Evolutionary conservation across 1,140 invertebrate genomes (phyloP), one percentile per base, ranked within the genome.

Genomic region (Leptopilina boulardi): DNA sequence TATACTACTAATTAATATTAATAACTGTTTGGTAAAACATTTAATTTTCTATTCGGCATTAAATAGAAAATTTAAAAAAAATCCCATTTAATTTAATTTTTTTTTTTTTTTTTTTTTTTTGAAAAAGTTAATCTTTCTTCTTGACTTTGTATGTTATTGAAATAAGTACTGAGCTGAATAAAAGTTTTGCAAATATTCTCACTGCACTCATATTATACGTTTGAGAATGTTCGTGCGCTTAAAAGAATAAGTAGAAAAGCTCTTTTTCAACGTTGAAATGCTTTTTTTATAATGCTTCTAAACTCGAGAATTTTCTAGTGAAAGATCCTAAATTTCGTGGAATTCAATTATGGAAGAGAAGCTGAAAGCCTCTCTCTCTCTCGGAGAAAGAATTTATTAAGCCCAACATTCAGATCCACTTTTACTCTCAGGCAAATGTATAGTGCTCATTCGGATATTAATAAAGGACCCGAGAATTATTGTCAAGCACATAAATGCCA

Each of bases 301-400:
- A 66, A 34, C 59, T 66, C 23, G 23, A 66, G 56, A 21, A 18
- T 26, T 13, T 30, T 11, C 56, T 30, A n/a, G 59, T 66, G 59
- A 66, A 66, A 30, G 59, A 66, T 66, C 21, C 59, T 66, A 66
- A 66, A 66, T 66, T 66, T 66, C 2, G 59, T 30, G 59, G 59
- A 66, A 66, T 66, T 66, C 59, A 66, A 66, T 66, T 66, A 66
- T 66, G n/a, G 59, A 26, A 66, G 59, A 66, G 59, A 66, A 23
- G 59, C 23, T 66, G 59, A 66, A 66, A 66, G 59, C 59, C 30
- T 66, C 59, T 34, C 59, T 66, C n/a, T n/a, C 19, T 54, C 1
- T 18, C 51, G 59, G 23, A 66, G 59, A 66, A 66, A 66, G 59
- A 66, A 66, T 66, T 66, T 66, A 66, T 66, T 30, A 66, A 66